phyloP scores from a whole-genome alignment of 2,888 invertebrate genomes.

The Altica lythri region DNA sequence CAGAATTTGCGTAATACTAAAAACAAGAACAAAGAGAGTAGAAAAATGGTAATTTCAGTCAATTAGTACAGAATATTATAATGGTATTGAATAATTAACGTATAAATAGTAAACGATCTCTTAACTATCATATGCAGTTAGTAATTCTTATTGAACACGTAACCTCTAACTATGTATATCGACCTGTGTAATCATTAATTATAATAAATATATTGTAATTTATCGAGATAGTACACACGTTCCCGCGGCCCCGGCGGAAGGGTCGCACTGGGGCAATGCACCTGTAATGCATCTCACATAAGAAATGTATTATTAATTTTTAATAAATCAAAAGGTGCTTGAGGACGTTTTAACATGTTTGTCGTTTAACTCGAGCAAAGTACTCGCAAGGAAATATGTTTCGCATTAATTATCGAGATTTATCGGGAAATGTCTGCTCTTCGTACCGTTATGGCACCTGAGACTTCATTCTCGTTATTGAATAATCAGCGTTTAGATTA shows the following conservation, averaged over 20 bases:
- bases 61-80: no score
- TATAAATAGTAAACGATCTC: no score
- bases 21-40: no score
- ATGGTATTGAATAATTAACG: no score
- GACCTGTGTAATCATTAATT: no score
- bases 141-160: no score
- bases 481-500: no score
- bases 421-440: conserved; percentile 29
- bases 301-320: conserved; percentile 3
- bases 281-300: neutral
- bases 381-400: conserved; percentile 7
- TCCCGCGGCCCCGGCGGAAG: neutral
- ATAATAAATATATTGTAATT: neutral
- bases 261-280: neutral
- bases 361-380: neutral
- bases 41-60: no score
- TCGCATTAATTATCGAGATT: conserved; percentile 29
- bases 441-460: conserved; percentile 34
- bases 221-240: neutral
- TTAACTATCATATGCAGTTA: no score
- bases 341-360: conserved; percentile 3
- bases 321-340: conserved; percentile 8
- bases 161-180: no score
- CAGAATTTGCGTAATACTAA: no score
- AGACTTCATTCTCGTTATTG: no score